Base-by-base conservation (phyloP, 2,888 invertebrate species). In the Macropis europaea region DNA sequence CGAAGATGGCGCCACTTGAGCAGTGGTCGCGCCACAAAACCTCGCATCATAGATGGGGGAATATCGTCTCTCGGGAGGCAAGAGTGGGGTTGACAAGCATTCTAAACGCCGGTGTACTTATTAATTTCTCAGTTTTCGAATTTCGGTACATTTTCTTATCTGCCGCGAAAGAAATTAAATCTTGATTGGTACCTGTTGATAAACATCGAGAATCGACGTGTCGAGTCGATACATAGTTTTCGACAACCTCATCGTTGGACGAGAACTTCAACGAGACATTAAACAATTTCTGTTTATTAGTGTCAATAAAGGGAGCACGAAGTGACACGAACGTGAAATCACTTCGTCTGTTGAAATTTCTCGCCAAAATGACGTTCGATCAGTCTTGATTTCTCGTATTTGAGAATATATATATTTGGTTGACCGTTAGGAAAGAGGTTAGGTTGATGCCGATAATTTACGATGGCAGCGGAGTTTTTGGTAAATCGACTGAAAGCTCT, bases 401-500 rank as follows among this genome's bases (percentile, higher is more conserved):
- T n/a, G n/a, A 60, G 17, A 36, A 17, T 34, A 28, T 9, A 32
- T n/a, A 36, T 28, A 9, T 24, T 61, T 72, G 22, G 24, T 47
- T 17, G 6, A 5, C 11, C 2, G 4, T 17, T 17, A 2, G 42
- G 2, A 28, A 11, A 50, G 47, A 64, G 73, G 73, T 77, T 76
- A 73, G 66, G 43, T 53, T 63, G 32, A 60, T 47, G 26, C 71
- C 68, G 52, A 57, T 48, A 36, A 32, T 15, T 26, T 26, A 71
- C 50, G 38, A 90, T 90, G 91, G 90, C 91, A 74, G 78, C 92
- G 54, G 90, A 91, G 82, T 90, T 91, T 81, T 69, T 91, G 72
- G 79, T 91, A 59, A 90, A 90, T 80, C 92, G 93, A 83, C 78
- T 94, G 0, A 93, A 93, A 87, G 90, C 92, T 47, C 85, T 93